Base-by-base conservation (phyloP, 37 sponge, comb jelly and placozoan genomes). In the Chondrilla cf. caribensis region DNA sequence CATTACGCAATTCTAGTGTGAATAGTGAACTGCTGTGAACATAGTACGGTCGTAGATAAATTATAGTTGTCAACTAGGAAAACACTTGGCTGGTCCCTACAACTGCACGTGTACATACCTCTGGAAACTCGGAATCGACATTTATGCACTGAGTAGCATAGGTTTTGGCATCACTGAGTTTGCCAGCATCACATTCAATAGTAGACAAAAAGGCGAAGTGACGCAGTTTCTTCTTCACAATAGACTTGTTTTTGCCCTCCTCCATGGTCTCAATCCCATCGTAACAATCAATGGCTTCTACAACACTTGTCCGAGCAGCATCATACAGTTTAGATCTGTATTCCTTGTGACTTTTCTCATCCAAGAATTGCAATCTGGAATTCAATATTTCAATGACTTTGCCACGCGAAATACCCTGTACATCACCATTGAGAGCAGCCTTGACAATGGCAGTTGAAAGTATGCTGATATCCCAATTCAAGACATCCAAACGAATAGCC, bases 261-360 rank as follows among this genome's bases (percentile, higher is more conserved):
- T 33, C 35, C 14, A 67, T 67, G 17, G 29, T 67, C 4, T 67
- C 68, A 67, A 67, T 67, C 17, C 68, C 68, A 67, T 33, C 68
- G 29, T 29, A 67, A 33, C 68, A 67, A 17, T 67, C 68, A 67
- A 67, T 67, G 3, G 68, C 68, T 67, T 67, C 68, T 67, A 33
- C 68, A 67, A 67, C 31, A 67, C 35, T 67, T 8, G 11, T 29
- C 33, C 68, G 29, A 33, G 68, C 68, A 29, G 68, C 68, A 67
- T 1, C 33, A 29, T 67, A 67, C 68, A 1, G 17, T 33, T 67
- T 67, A 31, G 29, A 33, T 1, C 3, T 4, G 35, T 33, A 67
- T 1, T 67, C 35, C 35, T 67, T 33, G 35, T 26, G n/a, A 28
- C 68, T 33, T 32, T 33, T 33, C 35, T 28, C 68, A 31, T 33